Evolutionary conservation across 2,888 invertebrate species (phyloP), one percentile per base, ranked within the genome.

Genomic region (Hypena proboscidalis): DNA sequence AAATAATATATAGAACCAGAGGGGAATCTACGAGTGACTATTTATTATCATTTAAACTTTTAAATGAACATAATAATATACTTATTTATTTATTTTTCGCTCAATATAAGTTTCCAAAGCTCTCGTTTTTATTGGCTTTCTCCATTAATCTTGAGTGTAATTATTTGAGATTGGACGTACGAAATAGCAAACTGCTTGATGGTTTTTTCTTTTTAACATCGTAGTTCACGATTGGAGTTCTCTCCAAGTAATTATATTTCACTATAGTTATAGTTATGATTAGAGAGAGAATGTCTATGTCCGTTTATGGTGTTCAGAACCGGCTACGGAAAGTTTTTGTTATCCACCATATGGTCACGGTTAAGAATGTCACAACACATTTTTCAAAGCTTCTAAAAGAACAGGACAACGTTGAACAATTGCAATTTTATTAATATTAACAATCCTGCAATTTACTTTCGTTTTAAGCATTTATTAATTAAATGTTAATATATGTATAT

Each of bases 141-240:
- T 41, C 30, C 29, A 4, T 34, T 42, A 44, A 47, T 33, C 37
- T 39, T 43, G 23, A 38, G 5, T 10, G 23, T 46, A 45, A 57
- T 61, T 60, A 39, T 41, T 46, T 52, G 30, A 40, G 32, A 59
- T 59, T 49, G 39, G 34, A 19, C 26, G 22, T 25, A 33, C 19
- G 25, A 43, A 53, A 46, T 55, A 45, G 20, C 41, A 30, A 35
- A 9, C n/a, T 40, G 34, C n/a, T n/a, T 59, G 59, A 59, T 59
- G 59, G 41, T 55, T 55, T 58, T 58, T 54, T 58, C 41, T 51
- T 47, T 55, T 51, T 49, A 59, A 58, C 58, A 58, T 54, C 40
- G n/a, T 26, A 19, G 43, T 52, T 55, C 7, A 22, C 48, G 8
- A 55, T 56, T 43, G 33, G 20, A 30, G 25, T 45, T 42, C 42